Conservation (phyloP, 1,140 invertebrate genomes). For the Venustaconcha ellipsiformis region DNA sequence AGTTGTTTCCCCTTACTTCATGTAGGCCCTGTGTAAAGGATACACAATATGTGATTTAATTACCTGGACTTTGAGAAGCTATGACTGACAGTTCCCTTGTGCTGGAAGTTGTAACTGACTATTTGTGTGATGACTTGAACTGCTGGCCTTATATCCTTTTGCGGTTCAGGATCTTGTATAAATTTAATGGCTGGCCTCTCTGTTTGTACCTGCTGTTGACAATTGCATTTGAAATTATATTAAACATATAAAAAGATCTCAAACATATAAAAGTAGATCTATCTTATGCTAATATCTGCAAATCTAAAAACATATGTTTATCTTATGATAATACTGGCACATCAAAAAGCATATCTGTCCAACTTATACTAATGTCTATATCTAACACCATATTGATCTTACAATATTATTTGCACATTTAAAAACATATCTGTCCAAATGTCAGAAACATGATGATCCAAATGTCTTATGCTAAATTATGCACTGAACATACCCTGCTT, state of each 20-base stretch:
- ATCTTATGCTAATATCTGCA: background rate
- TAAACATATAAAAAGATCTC: background rate
- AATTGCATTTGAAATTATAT: background rate
- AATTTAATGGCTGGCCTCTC: conserved; percentile 56
- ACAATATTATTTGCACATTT: too few relatives aligned
- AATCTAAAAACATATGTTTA: background rate
- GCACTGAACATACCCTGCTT: too few relatives aligned
- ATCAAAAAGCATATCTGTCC: background rate
- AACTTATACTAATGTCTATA: too few relatives aligned
- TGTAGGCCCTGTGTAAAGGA: too few relatives aligned
- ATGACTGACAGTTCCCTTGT: conserved; percentile 46
- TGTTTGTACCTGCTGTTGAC: conserved; percentile 37
- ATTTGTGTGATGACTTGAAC: conserved; percentile 56
- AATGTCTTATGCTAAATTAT: too few relatives aligned
- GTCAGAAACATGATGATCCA: too few relatives aligned
- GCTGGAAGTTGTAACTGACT: conserved; percentile 54
- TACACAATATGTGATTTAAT: background rate
- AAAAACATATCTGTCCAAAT: too few relatives aligned
- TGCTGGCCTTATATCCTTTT: conserved; percentile 40
- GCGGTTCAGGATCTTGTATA: conserved; percentile 40
- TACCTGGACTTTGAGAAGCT: conserved; percentile 42
- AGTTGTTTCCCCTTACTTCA: too few relatives aligned
- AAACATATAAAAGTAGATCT: background rate
- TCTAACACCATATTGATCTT: too few relatives aligned
- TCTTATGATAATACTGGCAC: background rate